Base-by-base conservation (phyloP, 2,797 vertebrate species). In the Pantherophis vulpinus region DNA sequence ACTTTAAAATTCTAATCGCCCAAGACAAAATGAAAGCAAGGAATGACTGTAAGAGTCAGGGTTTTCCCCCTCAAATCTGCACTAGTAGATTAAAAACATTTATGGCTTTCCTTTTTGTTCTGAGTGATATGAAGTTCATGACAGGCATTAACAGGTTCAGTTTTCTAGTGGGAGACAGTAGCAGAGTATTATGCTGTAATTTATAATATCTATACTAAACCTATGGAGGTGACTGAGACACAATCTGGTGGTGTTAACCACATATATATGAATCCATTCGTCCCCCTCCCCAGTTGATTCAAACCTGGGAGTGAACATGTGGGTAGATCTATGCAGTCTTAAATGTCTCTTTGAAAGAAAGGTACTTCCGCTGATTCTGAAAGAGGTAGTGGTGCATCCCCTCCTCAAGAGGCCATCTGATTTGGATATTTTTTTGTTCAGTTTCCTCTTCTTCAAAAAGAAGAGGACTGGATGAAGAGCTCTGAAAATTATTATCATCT, bases 1-100 rank as follows among this genome's bases (percentile, higher is more conserved):
- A 59, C 94, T 92, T 11, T 91, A 94, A 93, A 58, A 32, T 47
- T 47, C 55, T 55, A 60, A 7, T 87, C 51, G 58, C 18, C 23
- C n/a, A 90, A 93, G 88, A 87, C 29, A 51, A 86, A 90, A 90
- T 51, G 91, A 92, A 92, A 92, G 32, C 86, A 91, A 90, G 90
- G 51, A 90, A 87, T 87, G 61, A 74, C 16, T 70, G 60, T 29
- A 93, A 90, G 25, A 6, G 61, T 94, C 90, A 60, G 18, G 60
- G 18, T 59, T 87, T 90, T 0, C 16, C 88, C 16, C 86, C 32
- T 88, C 79, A 42, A 93, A 55, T 47, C 87, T 42, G 25, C 32
- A 37, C 51, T 93, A 37, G 92, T 91, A 89, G 74, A 93, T 91
- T 61, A 60, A 47, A 92, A 61, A 1, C 2, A 10, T 66, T 58